Base-by-base conservation (phyloP, 1,140 invertebrate genomes). In the Sitophilus oryzae region DNA sequence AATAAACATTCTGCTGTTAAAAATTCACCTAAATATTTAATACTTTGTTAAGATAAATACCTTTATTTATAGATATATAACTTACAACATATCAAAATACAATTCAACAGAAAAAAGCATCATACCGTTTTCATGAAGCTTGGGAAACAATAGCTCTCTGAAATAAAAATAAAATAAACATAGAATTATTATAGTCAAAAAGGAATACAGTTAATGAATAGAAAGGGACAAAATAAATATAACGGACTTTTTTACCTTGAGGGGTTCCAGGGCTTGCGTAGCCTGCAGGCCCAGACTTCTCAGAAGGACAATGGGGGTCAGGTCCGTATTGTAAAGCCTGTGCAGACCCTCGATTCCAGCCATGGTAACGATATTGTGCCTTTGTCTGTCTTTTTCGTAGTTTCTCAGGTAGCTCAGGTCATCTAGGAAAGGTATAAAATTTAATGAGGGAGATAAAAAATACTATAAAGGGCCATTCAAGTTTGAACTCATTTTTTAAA, bases 351-450 rank as follows among this genome's bases (percentile, higher is more conserved):
- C 93, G 3, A 96, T 85, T 1, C 85, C 84, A 0, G 88, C 65
- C 82, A 96, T 89, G 0, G 89, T 88, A 2, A 93, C 89, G 15
- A 97, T 75, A 72, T 96, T 95, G 64, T 91, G 83, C 22, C 84
- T 74, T 69, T 97, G 92, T 30, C 93, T 74, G 47, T 77, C 62
- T 0, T 83, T 88, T 75, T 98, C 93, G 69, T 98, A 98, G 58
- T 86, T 79, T 25, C 81, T 66, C 14, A 97, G 75, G 73, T 86
- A 83, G n/a, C 74, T 75, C 54, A 75, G 67, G 66, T 82, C 76
- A 20, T 80, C 85, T 77, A 74, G 14, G 11, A 30, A 30, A 30
- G 25, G 25, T 51, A 71, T 55, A 49, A 64, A 37, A 20, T 2
- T 4, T 14, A 34, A 18, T 2, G 10, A 2, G 5, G 4, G 14